These are phyloP conservation scores for Tetrao urogallus DNA, from an alignment of 2,113 vertebrate species.

Conservation along the genomic window DNA sequence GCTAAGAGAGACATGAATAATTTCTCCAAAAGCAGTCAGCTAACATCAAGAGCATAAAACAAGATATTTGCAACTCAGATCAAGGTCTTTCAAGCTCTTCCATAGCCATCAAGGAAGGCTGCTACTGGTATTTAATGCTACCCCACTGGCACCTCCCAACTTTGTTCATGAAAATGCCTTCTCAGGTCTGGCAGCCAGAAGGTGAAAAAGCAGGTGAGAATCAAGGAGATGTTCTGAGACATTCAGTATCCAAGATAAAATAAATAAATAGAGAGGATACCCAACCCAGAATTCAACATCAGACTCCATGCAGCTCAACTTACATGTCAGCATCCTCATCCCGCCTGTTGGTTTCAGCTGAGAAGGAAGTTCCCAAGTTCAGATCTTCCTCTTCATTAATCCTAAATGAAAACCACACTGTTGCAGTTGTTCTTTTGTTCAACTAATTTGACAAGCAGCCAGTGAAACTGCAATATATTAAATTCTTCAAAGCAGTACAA, in stretches of 20 bases:
- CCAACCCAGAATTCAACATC: neutral
- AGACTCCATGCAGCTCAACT: slow-evolving; percentile 12
- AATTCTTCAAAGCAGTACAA: neutral
- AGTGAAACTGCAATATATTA: neutral
- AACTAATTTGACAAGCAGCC: neutral
- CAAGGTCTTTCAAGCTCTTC: neutral
- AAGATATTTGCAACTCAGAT: neutral
- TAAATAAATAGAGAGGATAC: neutral
- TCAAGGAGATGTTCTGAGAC: neutral
- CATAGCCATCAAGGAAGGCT: neutral
- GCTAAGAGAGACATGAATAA: neutral
- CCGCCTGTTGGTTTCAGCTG: slow-evolving; percentile 95
- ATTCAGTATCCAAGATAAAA: neutral
- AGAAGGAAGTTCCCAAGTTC: slow-evolving; percentile 95
- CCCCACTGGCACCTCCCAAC: neutral
- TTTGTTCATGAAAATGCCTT: neutral
- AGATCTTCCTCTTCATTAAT: slow-evolving; percentile 94
- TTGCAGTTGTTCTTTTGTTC: neutral
- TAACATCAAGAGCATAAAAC: neutral
- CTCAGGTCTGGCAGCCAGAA: neutral
- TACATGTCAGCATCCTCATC: slow-evolving; percentile 99
- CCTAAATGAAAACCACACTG: slow-evolving; percentile 68
- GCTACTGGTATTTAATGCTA: neutral
- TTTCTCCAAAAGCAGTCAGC: neutral
- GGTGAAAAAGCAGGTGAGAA: neutral